Evolutionary conservation across 2,888 invertebrate genomes (phyloP), one percentile per base, ranked within the genome.

Genomic region (Thera britannica): DNA sequence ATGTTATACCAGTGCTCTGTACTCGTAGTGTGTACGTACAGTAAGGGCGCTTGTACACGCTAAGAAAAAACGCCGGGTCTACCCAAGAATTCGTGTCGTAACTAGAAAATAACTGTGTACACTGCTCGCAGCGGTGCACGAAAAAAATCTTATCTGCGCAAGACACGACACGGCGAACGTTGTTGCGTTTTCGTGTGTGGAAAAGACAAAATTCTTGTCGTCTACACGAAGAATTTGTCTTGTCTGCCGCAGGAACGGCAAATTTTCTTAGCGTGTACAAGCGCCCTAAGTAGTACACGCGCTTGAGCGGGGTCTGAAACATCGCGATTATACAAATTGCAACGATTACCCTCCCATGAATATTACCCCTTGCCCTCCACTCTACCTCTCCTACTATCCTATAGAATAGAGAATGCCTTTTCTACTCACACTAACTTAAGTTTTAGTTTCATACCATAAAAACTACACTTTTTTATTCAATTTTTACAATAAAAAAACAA

Each of bases 281-380:
- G n/a, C n/a, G n/a, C n/a, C n/a, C n/a, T n/a, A n/a, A 23, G 23
- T 23, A 23, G 23, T 23, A 23, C 23, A 1, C 56, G 73, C 73
- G 58, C 65, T 51, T 3, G 34, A 48, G 57, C 57, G 44, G 73
- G 77, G 72, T 72, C 73, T 71, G 75, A 76, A 72, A 75, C 79
- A 71, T 73, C 67, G 71, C 78, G 77, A 78, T 82, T 81, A 82
- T 81, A 81, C 81, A 78, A 81, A 81, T 81, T 75, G 79, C 75
- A 71, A 71, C 78, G 75, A 81, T 82, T 81, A 81, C 77, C 75
- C 74, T 73, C 51, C 66, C 75, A 80, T 79, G 80, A 79, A 81
- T 82, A 81, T 77, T 75, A 77, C 79, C 77, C 80, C 75, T 70
- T 69, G 3, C 52, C 34, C 44, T 36, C 54, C 35, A 0, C 54